phyloP scores from a whole-genome alignment of 2,888 invertebrate genomes.

The Caenorhabditis sinica region DNA sequence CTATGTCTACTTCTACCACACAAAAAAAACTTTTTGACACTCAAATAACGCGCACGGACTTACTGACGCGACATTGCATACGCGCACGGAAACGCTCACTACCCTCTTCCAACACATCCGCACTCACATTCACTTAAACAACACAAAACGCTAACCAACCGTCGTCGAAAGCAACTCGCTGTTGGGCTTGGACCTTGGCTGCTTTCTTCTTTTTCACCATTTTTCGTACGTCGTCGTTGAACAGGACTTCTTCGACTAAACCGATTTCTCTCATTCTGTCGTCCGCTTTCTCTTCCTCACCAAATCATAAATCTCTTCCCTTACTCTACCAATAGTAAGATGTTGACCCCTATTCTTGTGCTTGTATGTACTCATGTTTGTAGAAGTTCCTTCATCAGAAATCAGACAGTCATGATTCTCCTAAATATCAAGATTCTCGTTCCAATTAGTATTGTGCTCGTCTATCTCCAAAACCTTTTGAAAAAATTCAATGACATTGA shows the following conservation, averaged over 20 bases:
- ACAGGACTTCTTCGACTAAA: slow-evolving; percentile 56
- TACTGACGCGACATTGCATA: slow-evolving; percentile 53
- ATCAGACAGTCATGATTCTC: too few relatives aligned
- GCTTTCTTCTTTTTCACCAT: slow-evolving; percentile 48
- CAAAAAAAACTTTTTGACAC: slow-evolving; percentile 52
- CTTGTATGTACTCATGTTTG: too few relatives aligned
- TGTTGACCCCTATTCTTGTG: neutral
- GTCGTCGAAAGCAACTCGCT: slow-evolving; percentile 60
- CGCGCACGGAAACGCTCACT: slow-evolving; percentile 52
- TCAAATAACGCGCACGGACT: slow-evolving; percentile 53
- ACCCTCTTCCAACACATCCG: slow-evolving; percentile 53
- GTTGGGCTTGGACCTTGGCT: slow-evolving; percentile 54
- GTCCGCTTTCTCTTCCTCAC: slow-evolving; percentile 16
- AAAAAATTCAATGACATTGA: too few relatives aligned
- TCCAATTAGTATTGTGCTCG: too few relatives aligned
- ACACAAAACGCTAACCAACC: slow-evolving; percentile 63
- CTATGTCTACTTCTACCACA: slow-evolving; percentile 19
- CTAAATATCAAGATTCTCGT: too few relatives aligned
- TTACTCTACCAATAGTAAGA: slow-evolving; percentile 49
- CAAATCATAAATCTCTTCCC: slow-evolving; percentile 61
- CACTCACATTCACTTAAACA: slow-evolving; percentile 64
- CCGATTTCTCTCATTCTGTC: slow-evolving; percentile 66
- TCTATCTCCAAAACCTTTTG: too few relatives aligned
- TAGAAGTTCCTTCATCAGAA: too few relatives aligned
- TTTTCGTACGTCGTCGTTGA: slow-evolving; percentile 44